A percentile compares a stretch with the other conserved stretches of the same genome.
Conservation (phyloP, 2,888 invertebrate genomes). For the Noctua pronuba region DNA sequence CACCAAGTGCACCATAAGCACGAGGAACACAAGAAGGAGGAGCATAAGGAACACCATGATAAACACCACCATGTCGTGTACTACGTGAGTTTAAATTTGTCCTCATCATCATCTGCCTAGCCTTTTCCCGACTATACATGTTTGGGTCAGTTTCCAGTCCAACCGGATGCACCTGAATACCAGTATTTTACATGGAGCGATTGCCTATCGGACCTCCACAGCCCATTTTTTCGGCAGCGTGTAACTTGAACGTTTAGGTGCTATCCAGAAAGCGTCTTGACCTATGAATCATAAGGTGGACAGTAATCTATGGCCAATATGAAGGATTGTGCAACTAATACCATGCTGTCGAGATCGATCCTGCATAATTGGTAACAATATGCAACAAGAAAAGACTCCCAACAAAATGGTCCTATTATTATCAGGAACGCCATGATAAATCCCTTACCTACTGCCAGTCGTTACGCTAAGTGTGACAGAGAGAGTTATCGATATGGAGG, state of each 20-base stretch:
- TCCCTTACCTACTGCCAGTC: not conserved
- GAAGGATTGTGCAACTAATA: not conserved
- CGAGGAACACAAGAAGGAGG: slow-evolving; percentile 48
- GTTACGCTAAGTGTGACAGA: not conserved
- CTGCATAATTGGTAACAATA: not conserved
- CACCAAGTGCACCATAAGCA: slow-evolving; percentile 23
- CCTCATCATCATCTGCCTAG: not conserved
- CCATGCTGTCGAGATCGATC: not conserved
- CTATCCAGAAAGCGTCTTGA: not conserved
- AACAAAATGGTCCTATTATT: not conserved
- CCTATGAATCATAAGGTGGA: not conserved
- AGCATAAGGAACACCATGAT: slow-evolving; percentile 42
- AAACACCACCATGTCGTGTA: slow-evolving; percentile 74
- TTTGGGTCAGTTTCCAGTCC: not conserved
- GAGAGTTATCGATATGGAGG: not conserved
- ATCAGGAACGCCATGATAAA: not conserved
- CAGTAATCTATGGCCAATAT: not conserved
- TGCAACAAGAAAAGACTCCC: not conserved
- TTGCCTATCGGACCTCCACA: not conserved
- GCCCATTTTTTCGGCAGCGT: not conserved
- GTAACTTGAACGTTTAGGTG: not conserved
- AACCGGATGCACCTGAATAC: not conserved
- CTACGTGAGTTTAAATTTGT: slow-evolving; percentile 70
- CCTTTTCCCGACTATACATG: not conserved
- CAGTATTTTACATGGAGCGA: not conserved